Conservation (phyloP, 2,888 invertebrate genomes). For the Steromphala cineraria region DNA sequence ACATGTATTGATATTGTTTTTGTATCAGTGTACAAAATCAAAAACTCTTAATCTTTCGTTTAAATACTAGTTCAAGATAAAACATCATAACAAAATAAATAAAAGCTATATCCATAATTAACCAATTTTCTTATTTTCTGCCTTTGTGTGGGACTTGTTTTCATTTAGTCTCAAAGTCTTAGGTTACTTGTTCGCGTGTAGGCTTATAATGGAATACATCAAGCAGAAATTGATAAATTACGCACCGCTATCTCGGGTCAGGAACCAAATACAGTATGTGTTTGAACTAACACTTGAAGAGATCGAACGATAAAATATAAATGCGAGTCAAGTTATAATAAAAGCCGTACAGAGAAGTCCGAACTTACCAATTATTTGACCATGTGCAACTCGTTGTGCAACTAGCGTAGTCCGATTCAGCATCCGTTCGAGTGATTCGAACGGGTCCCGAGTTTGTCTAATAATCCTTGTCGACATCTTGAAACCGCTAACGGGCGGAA, state of each 20-base stretch:
- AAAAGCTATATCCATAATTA: too few species aligned
- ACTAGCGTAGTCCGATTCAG: slow-evolving; percentile 68
- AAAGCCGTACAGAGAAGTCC: background rate
- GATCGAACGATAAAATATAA: background rate
- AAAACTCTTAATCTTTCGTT: too few species aligned
- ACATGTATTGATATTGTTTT: too few species aligned
- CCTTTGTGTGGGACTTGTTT: too few species aligned
- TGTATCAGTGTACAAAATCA: too few species aligned
- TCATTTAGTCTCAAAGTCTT: background rate
- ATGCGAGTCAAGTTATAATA: background rate
- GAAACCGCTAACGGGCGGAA: background rate
- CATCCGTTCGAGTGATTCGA: slow-evolving; percentile 67
- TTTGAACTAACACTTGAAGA: background rate
- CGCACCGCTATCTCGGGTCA: background rate
- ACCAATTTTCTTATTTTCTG: too few species aligned
- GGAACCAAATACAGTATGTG: background rate
- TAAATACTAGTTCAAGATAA: too few species aligned
- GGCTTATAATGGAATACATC: background rate
- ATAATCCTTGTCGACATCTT: slow-evolving; percentile 42
- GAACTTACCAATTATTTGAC: slow-evolving; percentile 66
- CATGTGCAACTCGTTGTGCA: slow-evolving; percentile 66
- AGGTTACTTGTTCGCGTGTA: background rate
- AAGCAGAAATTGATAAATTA: background rate
- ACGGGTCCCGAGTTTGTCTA: slow-evolving; percentile 52
- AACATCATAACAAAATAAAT: too few species aligned